phyloP scores from a whole-genome alignment of 92 coral and sea anemone genomes.

The Palythoa caribaeorum region DNA sequence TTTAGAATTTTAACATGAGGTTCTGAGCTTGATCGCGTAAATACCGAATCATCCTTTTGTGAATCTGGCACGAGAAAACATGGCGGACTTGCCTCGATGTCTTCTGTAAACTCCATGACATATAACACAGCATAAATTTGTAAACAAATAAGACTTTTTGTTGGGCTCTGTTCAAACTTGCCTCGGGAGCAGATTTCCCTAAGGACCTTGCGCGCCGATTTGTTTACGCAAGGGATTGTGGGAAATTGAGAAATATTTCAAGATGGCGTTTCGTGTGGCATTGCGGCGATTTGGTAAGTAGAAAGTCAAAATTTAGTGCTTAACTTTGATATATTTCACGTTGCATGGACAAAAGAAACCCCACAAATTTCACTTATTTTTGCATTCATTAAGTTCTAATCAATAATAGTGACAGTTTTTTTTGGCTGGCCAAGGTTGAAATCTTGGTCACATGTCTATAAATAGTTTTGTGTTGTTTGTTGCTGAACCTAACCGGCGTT shows the following conservation, averaged over 20 bases:
- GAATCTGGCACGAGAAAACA: constrained; percentile 87
- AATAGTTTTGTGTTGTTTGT: not conserved
- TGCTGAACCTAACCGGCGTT: not conserved
- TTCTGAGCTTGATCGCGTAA: constrained; percentile 57
- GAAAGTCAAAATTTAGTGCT: constrained; percentile 22
- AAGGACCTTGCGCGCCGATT: constrained; percentile 27
- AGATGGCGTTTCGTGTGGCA: constrained; percentile 99
- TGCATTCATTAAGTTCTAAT: not conserved
- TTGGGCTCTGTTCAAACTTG: constrained; percentile 21
- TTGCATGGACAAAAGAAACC: not conserved
- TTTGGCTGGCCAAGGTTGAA: not conserved
- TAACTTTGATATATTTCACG: not conserved
- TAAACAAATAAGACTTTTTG: constrained; percentile 14
- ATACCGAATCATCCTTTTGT: constrained; percentile 63
- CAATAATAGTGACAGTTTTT: not conserved
- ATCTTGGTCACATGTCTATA: not conserved
- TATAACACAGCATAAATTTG: not conserved
- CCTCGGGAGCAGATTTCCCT: constrained; percentile 55
- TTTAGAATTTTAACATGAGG: constrained; percentile 55
- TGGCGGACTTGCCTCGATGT: constrained; percentile 77
- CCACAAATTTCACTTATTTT: not conserved
- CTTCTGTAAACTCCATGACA: constrained; percentile 81
- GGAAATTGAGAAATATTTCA: constrained; percentile 68
- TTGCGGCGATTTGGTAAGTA: constrained; percentile 89
- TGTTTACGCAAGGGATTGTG: constrained; percentile 18